Conservation (phyloP, 2,888 invertebrate genomes). For the Tethea ocularis region DNA sequence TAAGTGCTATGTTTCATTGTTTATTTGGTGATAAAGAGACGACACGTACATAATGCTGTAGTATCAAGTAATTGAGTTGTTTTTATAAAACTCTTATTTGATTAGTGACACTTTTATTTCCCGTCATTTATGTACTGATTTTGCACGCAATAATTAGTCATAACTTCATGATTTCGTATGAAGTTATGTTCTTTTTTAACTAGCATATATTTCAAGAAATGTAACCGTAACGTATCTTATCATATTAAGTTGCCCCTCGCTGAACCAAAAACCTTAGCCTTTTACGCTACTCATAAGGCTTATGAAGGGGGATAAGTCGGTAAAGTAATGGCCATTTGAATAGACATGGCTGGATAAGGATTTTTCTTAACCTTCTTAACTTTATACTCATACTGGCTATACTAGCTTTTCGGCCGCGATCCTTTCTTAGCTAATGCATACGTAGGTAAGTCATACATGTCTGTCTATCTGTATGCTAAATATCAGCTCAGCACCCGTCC, state of each 20-base stretch:
- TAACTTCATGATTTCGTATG: no score
- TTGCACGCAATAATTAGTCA: background rate
- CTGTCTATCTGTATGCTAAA: no score
- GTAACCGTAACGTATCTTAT: background rate
- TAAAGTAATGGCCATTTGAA: background rate
- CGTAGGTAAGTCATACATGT: no score
- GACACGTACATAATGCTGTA: background rate
- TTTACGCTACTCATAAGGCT: no score
- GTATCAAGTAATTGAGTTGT: background rate
- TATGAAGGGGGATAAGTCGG: background rate
- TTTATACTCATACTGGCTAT: no score
- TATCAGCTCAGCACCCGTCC: no score
- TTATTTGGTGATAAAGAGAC: conserved; percentile 1
- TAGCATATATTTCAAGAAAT: background rate
- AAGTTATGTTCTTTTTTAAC: no score
- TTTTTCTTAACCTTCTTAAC: background rate
- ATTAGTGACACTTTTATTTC: background rate
- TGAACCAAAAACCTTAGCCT: background rate
- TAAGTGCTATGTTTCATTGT: background rate
- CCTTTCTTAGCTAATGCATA: no score
- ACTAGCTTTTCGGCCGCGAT: no score
- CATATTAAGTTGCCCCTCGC: background rate
- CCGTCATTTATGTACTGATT: background rate
- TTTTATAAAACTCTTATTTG: background rate
- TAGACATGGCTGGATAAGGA: background rate